phyloP scores from a whole-genome alignment of 2,888 invertebrate species.

The Branchipolynoe longqiensis region DNA sequence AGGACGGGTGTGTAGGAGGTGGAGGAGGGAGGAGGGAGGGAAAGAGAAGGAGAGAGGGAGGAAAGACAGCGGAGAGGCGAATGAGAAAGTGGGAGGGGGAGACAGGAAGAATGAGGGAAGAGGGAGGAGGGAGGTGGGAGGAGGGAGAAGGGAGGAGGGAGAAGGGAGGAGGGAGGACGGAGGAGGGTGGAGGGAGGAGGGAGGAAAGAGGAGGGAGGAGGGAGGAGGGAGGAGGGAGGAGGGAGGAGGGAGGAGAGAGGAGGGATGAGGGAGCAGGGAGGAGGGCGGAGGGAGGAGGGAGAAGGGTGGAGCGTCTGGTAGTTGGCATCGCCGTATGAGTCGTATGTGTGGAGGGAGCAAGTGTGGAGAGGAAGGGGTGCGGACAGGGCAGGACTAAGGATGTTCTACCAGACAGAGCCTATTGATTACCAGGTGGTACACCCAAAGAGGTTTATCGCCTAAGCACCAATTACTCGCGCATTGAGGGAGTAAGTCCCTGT shows the following conservation, averaged over 20 bases:
- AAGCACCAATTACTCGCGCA: conserved; percentile 45
- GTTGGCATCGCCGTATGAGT: too few relatives aligned
- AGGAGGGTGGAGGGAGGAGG: not conserved
- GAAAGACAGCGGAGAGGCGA: not conserved
- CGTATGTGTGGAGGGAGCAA: not conserved
- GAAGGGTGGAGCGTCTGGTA: not conserved
- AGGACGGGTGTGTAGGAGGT: not conserved
- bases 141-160: not conserved
- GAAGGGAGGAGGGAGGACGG: not conserved
- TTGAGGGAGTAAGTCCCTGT: conserved; percentile 16
- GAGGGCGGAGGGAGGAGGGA: not conserved
- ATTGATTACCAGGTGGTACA: conserved; percentile 6
- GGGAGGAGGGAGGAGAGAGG: not conserved
- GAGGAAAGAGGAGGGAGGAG: not conserved
- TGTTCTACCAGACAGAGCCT: conserved; percentile 17
- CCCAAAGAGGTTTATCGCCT: conserved; percentile 43
- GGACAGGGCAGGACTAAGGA: not conserved
- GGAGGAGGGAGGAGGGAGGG: not conserved
- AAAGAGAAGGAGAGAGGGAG: not conserved
- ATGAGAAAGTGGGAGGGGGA: not conserved
- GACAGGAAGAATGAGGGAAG: not conserved
- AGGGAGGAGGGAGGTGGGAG: not conserved
- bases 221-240: not conserved
- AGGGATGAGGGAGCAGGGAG: not conserved
- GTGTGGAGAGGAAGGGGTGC: not conserved